Percentiles rank a stretch among this genome's conserved stretches.
Conservation (phyloP, 1,140 invertebrate species). For the Lepidurus packardi region DNA sequence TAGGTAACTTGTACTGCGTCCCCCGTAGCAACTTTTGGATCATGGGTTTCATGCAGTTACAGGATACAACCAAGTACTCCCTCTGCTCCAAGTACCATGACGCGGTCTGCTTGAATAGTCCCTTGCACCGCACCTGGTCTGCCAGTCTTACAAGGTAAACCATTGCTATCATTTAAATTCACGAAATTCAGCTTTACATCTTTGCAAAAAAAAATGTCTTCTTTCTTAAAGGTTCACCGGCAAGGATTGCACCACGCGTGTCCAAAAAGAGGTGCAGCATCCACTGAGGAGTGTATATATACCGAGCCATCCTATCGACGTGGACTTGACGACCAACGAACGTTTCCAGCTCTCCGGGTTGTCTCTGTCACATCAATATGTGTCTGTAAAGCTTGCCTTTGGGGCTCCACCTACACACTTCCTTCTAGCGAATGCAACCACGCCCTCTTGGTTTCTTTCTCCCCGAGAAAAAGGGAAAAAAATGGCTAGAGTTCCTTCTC, state of each 20-base stretch:
- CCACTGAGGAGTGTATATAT: not conserved
- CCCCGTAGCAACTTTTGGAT: not conserved
- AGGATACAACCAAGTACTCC: too few relatives aligned
- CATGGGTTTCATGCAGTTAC: too few relatives aligned
- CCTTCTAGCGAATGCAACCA: not conserved
- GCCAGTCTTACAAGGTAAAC: too few relatives aligned
- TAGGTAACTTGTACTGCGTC: not conserved
- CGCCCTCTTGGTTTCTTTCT: not conserved
- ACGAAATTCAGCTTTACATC: too few relatives aligned
- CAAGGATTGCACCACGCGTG: not conserved
- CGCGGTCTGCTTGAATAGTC: too few relatives aligned
- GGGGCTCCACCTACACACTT: not conserved
- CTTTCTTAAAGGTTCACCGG: too few relatives aligned
- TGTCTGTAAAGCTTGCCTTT: not conserved
- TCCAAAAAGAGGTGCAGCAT: not conserved
- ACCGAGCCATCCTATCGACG: not conserved
- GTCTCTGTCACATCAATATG: slow-evolving; percentile 3
- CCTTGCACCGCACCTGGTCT: too few relatives aligned
- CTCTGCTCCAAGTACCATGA: too few relatives aligned
- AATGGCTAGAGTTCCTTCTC: not conserved
- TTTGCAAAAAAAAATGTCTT: too few relatives aligned
- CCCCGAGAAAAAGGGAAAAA: not conserved
- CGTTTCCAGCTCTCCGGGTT: not conserved
- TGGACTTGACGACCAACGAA: slow-evolving; percentile 1
- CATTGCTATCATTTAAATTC: too few relatives aligned